Base-by-base conservation (phyloP, 2,888 invertebrate species). In the Geotrupes spiniger region DNA sequence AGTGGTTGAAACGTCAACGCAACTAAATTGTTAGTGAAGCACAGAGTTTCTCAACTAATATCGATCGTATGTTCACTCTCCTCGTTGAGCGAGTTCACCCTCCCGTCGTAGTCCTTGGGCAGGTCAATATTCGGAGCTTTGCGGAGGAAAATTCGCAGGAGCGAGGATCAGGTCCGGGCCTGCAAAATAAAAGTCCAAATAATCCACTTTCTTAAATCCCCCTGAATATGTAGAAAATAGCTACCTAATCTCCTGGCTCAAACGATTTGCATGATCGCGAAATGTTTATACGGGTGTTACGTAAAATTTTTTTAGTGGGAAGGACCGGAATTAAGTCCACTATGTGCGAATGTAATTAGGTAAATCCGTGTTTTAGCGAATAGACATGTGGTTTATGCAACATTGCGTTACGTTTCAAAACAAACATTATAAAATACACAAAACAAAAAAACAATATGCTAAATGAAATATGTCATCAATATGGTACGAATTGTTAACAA, bases 161-260 rank as follows among this genome's bases (percentile, higher is more conserved):
- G 70, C 60, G 33, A 73, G 61, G 48, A 73, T 72, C 57, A 73
- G 56, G 57, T 73, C 73, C 26, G 73, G 73, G 47, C 71, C 73
- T 73, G 66, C 17, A 71, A 70, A 58, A 62, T 59, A 64, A 62
- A 63, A 62, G 46, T 29, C 9, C 36, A 40, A 40, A 53, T 47
- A 51, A 57, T 55, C 53, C 53, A 56, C 46, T 53, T 53, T 50
- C 48, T 51, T 51, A 46, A 49, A 52, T 49, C 40, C 51, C 47
- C 25, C 43, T 46, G 52, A 50, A 52, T 47, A 53, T 52, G 49
- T 38, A 49, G 46, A 46, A 43, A 54, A 50, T 54, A 33, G 46
- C 43, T 45, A 45, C 46, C 46, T 49, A 51, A 51, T 49, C 51
- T 33, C 36, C 31, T 27, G 45, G 42, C 52, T 50, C 40, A 52